A percentile compares a stretch with the other conserved stretches of the same genome.
These are phyloP conservation scores for Pampusana beccarii DNA, from an alignment of 2,113 vertebrate genomes.

Conservation along the genomic window DNA sequence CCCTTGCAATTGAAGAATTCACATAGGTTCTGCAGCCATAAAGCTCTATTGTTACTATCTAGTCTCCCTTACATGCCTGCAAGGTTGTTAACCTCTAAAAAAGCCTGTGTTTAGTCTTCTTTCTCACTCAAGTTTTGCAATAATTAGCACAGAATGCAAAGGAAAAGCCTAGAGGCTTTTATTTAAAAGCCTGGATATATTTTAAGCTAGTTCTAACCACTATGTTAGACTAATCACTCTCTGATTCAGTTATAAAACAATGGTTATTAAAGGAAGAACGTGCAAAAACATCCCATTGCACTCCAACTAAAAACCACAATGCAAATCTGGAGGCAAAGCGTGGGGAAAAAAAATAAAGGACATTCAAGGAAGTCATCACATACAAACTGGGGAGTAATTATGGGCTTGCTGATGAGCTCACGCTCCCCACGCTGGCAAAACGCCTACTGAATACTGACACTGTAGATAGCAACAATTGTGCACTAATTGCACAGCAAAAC, in stretches of 20 bases:
- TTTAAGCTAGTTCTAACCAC: not conserved
- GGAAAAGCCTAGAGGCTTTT: not conserved
- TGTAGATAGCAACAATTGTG: not conserved
- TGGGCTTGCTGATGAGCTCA: not conserved
- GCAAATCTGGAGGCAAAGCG: not conserved
- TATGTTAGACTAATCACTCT: not conserved
- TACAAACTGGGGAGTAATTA: not conserved
- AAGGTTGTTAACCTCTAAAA: not conserved
- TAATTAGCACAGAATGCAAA: not conserved
- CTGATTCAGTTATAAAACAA: not conserved
- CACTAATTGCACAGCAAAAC: not conserved
- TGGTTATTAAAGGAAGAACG: not conserved
- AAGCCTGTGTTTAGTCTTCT: not conserved
- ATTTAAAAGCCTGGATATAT: not conserved
- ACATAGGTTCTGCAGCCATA: not conserved
- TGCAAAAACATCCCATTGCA: not conserved
- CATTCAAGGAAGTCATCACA: not conserved
- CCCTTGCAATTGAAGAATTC: not conserved
- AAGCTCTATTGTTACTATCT: not conserved
- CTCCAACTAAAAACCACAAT: not conserved
- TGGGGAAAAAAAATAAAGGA: not conserved
- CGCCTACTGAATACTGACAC: not conserved
- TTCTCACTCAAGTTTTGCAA: not conserved
- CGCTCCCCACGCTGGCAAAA: not conserved
- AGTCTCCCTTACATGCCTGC: not conserved